These are phyloP conservation scores for Heterocephalus glaber DNA, from an alignment of 2,113 vertebrate genomes.

Conservation along the genomic window DNA sequence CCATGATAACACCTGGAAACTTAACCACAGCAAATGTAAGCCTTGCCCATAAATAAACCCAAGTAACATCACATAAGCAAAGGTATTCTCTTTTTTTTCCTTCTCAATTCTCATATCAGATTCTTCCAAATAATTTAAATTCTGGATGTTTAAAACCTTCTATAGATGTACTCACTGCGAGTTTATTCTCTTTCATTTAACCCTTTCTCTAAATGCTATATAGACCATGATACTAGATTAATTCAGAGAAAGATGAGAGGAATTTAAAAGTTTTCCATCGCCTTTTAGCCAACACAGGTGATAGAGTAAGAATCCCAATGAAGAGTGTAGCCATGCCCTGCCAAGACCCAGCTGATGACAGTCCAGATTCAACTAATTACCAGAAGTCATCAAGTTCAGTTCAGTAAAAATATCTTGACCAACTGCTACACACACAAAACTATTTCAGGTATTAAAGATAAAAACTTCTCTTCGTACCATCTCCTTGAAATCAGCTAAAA, in stretches of 20 bases:
- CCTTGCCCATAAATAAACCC: background rate
- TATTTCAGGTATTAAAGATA: background rate
- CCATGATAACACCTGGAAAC: background rate
- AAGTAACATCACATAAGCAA: background rate
- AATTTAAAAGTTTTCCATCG: background rate
- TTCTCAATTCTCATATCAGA: background rate
- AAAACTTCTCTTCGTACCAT: background rate
- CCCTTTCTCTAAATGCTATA: background rate
- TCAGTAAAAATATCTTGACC: background rate
- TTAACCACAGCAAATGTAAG: background rate
- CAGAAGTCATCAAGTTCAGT: background rate
- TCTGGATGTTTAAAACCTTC: background rate
- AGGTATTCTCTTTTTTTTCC: background rate
- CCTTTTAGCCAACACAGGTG: background rate
- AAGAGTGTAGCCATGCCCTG: background rate
- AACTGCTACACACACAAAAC: background rate
- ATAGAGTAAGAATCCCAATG: background rate
- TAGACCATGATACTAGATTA: background rate
- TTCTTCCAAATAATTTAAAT: background rate
- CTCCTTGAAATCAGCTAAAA: background rate
- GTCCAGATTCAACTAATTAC: background rate
- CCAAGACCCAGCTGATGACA: background rate
- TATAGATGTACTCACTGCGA: background rate
- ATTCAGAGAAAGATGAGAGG: background rate
- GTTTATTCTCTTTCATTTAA: background rate